These are phyloP conservation scores for Agrilus mali DNA, from an alignment of 2,888 invertebrate genomes.

Conservation along the genomic window DNA sequence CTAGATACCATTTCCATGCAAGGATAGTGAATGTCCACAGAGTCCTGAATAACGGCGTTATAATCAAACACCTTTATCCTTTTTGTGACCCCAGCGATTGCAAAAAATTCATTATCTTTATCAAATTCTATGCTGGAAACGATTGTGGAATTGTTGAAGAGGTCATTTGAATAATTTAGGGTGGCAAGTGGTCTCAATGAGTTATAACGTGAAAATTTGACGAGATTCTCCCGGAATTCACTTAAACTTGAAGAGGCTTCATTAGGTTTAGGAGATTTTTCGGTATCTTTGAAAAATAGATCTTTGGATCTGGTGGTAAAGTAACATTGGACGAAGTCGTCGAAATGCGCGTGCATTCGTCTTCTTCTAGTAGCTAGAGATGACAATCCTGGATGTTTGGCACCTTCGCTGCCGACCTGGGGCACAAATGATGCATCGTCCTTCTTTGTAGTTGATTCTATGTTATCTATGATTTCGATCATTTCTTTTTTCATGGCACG, in stretches of 20 bases:
- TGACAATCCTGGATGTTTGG: conserved; percentile 22
- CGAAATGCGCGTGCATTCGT: conserved; percentile 74
- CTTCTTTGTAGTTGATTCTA: conserved; percentile 34
- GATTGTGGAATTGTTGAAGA: conserved; percentile 75
- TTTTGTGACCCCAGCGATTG: conserved; percentile 90
- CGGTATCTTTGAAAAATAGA: conserved; percentile 42
- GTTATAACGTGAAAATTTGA: conserved; percentile 72
- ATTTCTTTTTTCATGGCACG: conserved; percentile 43
- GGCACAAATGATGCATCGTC: conserved; percentile 19
- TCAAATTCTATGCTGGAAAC: conserved; percentile 92
- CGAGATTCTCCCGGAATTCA: conserved; percentile 71
- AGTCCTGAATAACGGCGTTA: conserved; percentile 68
- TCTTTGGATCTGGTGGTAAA: conserved; percentile 65
- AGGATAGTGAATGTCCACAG: conserved; percentile 86
- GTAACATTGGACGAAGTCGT: conserved; percentile 80
- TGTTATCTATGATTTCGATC: conserved; percentile 42
- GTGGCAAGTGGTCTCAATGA: conserved; percentile 72
- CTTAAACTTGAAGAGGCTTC: conserved; percentile 44
- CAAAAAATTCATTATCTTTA: conserved; percentile 90
- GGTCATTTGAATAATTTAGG: conserved; percentile 79
- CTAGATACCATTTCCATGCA: conserved; percentile 81
- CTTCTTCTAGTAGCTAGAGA: conserved; percentile 57
- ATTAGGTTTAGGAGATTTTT: conserved; percentile 22
- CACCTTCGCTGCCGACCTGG: conserved; percentile 19
- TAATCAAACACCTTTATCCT: conserved; percentile 90